These are phyloP conservation scores for Danaus melanippus DNA, from an alignment of 1,140 invertebrate genomes.

Conservation along the genomic window DNA sequence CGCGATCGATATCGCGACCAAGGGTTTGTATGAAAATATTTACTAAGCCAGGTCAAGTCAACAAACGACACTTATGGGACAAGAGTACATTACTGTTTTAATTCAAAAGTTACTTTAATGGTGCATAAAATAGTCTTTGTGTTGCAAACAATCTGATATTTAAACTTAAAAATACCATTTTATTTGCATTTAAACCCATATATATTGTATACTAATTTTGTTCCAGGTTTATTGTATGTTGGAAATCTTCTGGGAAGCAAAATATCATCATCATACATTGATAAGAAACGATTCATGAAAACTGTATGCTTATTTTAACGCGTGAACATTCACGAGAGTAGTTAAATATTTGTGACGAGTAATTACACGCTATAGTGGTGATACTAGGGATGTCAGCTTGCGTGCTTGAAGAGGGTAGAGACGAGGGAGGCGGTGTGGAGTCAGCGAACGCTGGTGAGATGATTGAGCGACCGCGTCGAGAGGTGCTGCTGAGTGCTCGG, in stretches of 20 bases:
- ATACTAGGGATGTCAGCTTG: slow-evolving; percentile 52
- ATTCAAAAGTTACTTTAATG: background rate
- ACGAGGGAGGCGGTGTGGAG: slow-evolving; percentile 46
- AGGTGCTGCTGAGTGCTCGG: slow-evolving; percentile 62
- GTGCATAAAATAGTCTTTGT: too few species aligned
- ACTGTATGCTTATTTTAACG: too few species aligned
- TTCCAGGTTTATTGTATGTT: too few species aligned
- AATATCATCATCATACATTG: too few species aligned
- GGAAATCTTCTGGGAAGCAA: too few species aligned
- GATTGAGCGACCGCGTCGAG: slow-evolving; percentile 48
- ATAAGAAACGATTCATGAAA: too few species aligned
- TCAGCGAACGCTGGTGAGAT: slow-evolving; percentile 29
- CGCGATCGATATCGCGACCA: slow-evolving; percentile 29
- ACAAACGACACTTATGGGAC: slow-evolving; percentile 8
- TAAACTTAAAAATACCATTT: too few species aligned
- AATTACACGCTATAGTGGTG: background rate
- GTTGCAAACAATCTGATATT: too few species aligned
- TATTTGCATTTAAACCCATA: too few species aligned
- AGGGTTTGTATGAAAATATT: slow-evolving; percentile 31
- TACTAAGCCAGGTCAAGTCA: slow-evolving; percentile 20
- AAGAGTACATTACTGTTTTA: slow-evolving; percentile 8
- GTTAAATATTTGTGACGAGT: too few species aligned
- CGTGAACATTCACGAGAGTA: too few species aligned
- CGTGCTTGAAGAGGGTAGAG: slow-evolving; percentile 54
- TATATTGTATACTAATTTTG: too few species aligned